These are phyloP conservation scores for Trinorchestia longiramus DNA, from an alignment of 1,140 invertebrate genomes.

Conservation along the genomic window DNA sequence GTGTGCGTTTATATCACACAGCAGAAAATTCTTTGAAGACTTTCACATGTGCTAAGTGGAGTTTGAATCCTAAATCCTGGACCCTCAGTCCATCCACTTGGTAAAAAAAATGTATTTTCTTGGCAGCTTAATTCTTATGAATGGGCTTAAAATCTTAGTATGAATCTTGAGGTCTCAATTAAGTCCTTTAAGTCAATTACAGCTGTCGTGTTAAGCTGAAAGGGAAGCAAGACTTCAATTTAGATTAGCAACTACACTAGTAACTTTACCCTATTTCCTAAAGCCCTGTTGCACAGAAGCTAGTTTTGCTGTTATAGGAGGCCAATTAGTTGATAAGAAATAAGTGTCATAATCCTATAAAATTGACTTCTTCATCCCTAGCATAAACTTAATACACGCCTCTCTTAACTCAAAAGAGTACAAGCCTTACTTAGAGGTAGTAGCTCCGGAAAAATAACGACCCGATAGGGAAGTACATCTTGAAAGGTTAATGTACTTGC, in stretches of 20 bases:
- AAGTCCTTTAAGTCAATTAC: neutral
- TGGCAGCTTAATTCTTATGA: neutral
- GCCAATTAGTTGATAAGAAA: neutral
- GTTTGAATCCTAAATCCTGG: neutral
- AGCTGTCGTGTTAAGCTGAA: neutral
- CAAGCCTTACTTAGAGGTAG: neutral
- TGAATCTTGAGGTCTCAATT: neutral
- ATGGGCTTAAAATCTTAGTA: neutral
- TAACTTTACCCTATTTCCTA: neutral
- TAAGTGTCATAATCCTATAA: too few relatives aligned
- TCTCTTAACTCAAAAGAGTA: neutral
- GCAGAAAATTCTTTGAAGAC: neutral
- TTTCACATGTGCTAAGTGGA: neutral
- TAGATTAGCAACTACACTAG: neutral
- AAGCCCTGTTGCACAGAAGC: neutral
- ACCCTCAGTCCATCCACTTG: neutral
- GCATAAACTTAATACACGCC: neutral
- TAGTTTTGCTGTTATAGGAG: neutral
- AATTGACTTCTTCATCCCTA: neutral
- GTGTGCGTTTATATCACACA: too few relatives aligned
- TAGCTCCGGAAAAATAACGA: neutral
- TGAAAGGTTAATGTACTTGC: neutral
- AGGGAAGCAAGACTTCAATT: neutral
- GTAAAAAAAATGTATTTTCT: neutral
- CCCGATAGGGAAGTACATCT: neutral